phyloP scores from a whole-genome alignment of 2,113 vertebrate species.

The Neoarius graeffei region DNA sequence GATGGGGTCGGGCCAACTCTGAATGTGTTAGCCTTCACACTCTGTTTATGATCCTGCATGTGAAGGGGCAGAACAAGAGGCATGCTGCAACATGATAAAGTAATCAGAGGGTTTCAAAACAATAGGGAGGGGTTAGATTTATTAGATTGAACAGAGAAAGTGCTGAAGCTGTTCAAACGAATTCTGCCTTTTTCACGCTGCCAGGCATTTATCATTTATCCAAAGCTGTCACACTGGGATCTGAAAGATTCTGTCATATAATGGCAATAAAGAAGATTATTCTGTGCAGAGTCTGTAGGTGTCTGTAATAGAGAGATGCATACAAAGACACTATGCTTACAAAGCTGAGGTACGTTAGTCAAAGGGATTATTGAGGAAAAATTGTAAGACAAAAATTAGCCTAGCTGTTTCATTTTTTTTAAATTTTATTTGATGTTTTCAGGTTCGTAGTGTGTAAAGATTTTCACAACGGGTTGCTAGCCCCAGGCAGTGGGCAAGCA shows the following conservation, averaged over 20 bases:
- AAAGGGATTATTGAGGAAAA: not conserved
- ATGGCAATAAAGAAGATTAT: not conserved
- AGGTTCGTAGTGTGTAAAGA: no score
- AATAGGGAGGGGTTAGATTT: conserved; percentile 6
- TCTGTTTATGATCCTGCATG: conserved; percentile 21
- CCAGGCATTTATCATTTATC: conserved; percentile 21
- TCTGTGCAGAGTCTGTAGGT: not conserved
- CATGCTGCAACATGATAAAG: conserved; percentile 25
- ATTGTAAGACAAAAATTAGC: not conserved
- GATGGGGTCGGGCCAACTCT: not conserved
- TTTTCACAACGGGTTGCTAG: no score
- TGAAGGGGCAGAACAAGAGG: conserved; percentile 9
- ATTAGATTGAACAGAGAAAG: conserved; percentile 13
- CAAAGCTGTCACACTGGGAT: not conserved
- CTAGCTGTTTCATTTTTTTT: not conserved
- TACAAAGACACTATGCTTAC: not conserved
- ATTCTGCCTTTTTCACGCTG: not conserved
- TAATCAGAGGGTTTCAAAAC: conserved; percentile 16
- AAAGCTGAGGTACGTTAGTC: not conserved
- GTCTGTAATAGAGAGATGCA: not conserved
- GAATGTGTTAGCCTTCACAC: conserved; percentile 15
- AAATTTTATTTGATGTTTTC: no score
- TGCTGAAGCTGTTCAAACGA: conserved; percentile 18
- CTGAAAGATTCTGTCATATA: not conserved
- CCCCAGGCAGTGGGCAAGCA: no score